These are phyloP conservation scores for Cirrhinus mrigala DNA, from an alignment of 2,797 vertebrate species.

Conservation along the genomic window DNA sequence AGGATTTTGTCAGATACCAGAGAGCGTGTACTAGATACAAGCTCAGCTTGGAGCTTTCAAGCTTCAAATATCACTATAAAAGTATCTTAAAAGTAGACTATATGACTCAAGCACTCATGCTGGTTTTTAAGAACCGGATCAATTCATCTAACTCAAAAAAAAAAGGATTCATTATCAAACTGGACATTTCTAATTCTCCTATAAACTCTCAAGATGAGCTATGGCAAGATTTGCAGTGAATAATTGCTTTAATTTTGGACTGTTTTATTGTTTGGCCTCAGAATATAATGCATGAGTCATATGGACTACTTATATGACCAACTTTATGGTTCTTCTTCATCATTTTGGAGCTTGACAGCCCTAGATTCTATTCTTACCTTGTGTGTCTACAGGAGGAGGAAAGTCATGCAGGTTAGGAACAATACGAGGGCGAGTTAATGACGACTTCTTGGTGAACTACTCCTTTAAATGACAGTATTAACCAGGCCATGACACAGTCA, in stretches of 20 bases:
- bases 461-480: background rate
- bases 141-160: background rate
- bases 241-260: background rate
- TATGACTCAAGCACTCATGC: background rate
- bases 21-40: background rate
- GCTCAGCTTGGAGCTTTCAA: background rate
- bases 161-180: background rate
- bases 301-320: background rate
- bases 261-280: slow-evolving; percentile 13
- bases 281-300: background rate
- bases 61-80: background rate
- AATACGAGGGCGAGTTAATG: background rate
- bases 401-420: background rate
- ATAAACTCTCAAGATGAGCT: background rate
- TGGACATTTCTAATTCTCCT: background rate
- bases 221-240: no score
- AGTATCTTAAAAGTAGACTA: background rate
- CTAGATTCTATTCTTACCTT: background rate
- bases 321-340: background rate
- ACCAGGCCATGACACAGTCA: background rate
- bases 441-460: background rate
- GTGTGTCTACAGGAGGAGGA: background rate
- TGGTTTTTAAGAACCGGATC: background rate
- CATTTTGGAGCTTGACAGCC: background rate
- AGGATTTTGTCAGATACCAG: background rate